A percentile compares a stretch with the other conserved stretches of the same genome.
phyloP scores from a whole-genome alignment of 2,888 invertebrate genomes.

The Rhorus exstirpatorius region DNA sequence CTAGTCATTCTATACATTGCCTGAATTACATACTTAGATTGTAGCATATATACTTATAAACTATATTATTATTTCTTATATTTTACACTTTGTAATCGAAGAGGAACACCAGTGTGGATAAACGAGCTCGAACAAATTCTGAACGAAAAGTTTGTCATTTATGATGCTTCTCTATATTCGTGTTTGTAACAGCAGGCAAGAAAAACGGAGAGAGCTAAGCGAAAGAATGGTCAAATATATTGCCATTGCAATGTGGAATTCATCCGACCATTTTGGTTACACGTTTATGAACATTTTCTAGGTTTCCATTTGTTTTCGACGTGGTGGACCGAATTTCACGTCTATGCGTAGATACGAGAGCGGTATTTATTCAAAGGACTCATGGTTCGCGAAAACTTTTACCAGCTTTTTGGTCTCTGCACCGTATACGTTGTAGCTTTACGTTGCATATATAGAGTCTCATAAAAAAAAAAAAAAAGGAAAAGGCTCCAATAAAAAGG shows the following conservation, averaged over 20 bases:
- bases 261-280: constrained; percentile 40
- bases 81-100: constrained; percentile 16
- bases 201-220: neutral
- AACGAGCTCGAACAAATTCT: constrained; percentile 14
- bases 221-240: constrained; percentile 50
- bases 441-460: neutral
- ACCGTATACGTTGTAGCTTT: constrained; percentile 3
- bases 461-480: constrained; percentile 13
- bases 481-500: no score
- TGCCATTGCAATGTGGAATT: constrained; percentile 53
- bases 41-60: neutral
- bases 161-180: constrained; percentile 28
- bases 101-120: neutral
- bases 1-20: no score
- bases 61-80: constrained; percentile 14
- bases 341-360: constrained; percentile 16
- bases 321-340: constrained; percentile 25
- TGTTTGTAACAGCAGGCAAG: constrained; percentile 35
- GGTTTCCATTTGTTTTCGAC: constrained; percentile 47
- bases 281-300: constrained; percentile 50
- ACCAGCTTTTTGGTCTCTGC: neutral
- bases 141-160: constrained; percentile 56
- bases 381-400: constrained; percentile 35
- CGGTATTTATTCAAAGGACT: constrained; percentile 9
- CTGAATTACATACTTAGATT: no score